Evolutionary conservation across 2,888 invertebrate species (phyloP).

Genomic region (Sepiola atlantica): DNA sequence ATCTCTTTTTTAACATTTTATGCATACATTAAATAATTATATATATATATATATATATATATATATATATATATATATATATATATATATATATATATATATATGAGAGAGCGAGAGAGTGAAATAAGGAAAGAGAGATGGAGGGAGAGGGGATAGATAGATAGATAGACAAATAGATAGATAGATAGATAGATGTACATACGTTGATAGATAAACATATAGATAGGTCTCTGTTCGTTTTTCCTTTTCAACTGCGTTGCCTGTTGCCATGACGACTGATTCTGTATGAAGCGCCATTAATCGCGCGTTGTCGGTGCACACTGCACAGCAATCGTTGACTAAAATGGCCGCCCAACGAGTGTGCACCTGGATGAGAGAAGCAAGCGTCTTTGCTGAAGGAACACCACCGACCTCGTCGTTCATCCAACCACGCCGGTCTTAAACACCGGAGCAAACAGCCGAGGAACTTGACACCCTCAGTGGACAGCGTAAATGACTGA

Average conservation of each 20-base stretch:
- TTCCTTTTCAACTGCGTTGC: neutral
- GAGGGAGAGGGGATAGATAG: too few species aligned
- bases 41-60: too few species aligned
- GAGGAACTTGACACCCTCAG: neutral
- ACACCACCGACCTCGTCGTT: neutral
- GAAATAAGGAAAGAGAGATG: neutral
- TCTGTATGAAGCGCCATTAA: neutral
- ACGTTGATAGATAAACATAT: too few species aligned
- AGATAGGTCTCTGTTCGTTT: neutral
- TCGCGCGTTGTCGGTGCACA: neutral
- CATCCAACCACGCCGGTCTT: neutral
- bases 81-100: too few species aligned
- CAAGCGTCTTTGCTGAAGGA: neutral
- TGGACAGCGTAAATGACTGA: neutral
- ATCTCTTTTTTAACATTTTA: too few species aligned
- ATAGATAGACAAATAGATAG: too few species aligned
- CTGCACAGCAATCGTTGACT: neutral
- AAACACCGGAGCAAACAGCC: neutral
- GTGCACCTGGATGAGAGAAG: neutral
- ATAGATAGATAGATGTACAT: too few species aligned
- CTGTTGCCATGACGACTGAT: neutral
- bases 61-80: too few species aligned
- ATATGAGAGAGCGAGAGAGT: neutral
- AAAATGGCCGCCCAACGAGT: neutral
- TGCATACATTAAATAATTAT: too few species aligned